phyloP scores from a whole-genome alignment of 1,140 invertebrate species.

The Hyles vespertilio region DNA sequence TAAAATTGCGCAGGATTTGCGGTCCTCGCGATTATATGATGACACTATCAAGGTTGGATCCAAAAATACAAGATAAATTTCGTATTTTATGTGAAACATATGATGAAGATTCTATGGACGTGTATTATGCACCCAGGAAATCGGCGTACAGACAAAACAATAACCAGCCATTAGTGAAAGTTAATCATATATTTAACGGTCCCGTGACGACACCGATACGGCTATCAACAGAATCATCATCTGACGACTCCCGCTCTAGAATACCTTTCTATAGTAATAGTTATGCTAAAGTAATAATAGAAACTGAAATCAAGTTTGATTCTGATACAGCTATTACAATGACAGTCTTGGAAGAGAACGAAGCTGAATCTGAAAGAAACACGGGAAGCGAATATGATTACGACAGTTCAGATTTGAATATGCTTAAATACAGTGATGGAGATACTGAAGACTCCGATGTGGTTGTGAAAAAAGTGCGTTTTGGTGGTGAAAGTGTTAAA shows the following conservation, averaged over 20 bases:
- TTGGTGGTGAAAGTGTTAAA: slow-evolving; percentile 89
- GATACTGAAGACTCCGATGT: slow-evolving; percentile 76
- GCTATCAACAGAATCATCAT: slow-evolving; percentile 59
- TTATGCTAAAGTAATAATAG: slow-evolving; percentile 81
- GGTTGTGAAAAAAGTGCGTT: slow-evolving; percentile 82
- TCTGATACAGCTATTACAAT: slow-evolving; percentile 86
- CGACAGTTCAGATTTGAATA: slow-evolving; percentile 62
- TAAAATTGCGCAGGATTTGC: slow-evolving; percentile 80
- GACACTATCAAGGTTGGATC: slow-evolving; percentile 65
- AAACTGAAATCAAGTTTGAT: slow-evolving; percentile 88
- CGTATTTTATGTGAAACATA: slow-evolving; percentile 82
- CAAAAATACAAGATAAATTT: slow-evolving; percentile 80
- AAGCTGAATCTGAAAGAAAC: slow-evolving; percentile 62
- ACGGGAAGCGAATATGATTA: slow-evolving; percentile 71
- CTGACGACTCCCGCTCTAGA: slow-evolving; percentile 53
- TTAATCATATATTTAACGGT: slow-evolving; percentile 56
- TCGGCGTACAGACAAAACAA: slow-evolving; percentile 33
- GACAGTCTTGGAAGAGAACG: slow-evolving; percentile 85
- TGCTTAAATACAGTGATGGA: slow-evolving; percentile 77
- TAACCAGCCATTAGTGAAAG: slow-evolving; percentile 45
- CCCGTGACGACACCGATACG: slow-evolving; percentile 37
- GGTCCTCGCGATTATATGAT: slow-evolving; percentile 80
- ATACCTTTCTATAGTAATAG: slow-evolving; percentile 52
- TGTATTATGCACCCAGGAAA: slow-evolving; percentile 60
- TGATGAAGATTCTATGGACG: slow-evolving; percentile 70